Conservation (phyloP, 2,888 invertebrate genomes). For the Drosophila putrida region DNA sequence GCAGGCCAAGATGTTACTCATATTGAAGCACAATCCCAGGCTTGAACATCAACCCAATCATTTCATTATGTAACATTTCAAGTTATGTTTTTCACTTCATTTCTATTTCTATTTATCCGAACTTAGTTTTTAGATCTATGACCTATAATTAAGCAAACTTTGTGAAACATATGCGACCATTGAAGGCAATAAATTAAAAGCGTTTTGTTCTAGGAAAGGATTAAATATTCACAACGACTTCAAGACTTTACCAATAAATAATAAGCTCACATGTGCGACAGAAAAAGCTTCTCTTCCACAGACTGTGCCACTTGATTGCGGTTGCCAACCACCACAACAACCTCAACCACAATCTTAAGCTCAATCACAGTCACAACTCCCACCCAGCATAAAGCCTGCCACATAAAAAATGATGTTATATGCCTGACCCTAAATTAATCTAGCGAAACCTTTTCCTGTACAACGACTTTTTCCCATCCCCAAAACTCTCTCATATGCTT, state of each 20-base stretch:
- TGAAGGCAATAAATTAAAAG: constrained; percentile 66
- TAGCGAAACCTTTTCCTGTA: constrained; percentile 78
- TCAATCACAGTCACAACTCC: constrained; percentile 18
- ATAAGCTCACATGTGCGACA: constrained; percentile 59
- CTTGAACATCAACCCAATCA: background rate
- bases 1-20: constrained; percentile 5
- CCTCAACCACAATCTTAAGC: constrained; percentile 12
- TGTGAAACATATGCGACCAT: constrained; percentile 60
- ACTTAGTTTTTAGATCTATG: constrained; percentile 45
- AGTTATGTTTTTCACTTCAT: background rate
- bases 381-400: constrained; percentile 25
- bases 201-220: constrained; percentile 48
- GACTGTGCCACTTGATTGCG: constrained; percentile 67
- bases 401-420: constrained; percentile 80
- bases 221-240: constrained; percentile 50
- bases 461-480: constrained; percentile 16
- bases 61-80: constrained; percentile 6
- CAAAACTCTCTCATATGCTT: constrained; percentile 7
- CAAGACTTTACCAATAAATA: constrained; percentile 67
- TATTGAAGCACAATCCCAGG: constrained; percentile 8
- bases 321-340: constrained; percentile 36
- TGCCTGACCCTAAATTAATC: constrained; percentile 84
- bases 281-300: constrained; percentile 44
- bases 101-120: background rate
- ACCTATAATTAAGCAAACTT: constrained; percentile 58